Conservation (phyloP, 2,888 invertebrate genomes). For the Sinhomidia bicolor region DNA sequence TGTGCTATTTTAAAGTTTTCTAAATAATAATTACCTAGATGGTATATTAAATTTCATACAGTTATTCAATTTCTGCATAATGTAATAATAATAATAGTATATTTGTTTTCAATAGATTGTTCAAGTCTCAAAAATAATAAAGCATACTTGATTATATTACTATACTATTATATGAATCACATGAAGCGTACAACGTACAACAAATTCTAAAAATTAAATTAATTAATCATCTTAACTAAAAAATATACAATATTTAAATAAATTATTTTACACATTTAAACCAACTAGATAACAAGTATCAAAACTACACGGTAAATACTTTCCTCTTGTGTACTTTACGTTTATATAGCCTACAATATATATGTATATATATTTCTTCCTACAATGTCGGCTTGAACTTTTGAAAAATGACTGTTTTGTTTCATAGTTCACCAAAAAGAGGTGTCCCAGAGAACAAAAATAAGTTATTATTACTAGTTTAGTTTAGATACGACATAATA, state of each 20-base stretch:
- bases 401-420: slow-evolving; percentile 41
- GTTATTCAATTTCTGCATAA: no score
- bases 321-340: slow-evolving; percentile 26
- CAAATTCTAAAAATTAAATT: background rate
- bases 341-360: background rate
- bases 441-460: background rate
- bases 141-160: no score
- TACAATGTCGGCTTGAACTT: background rate
- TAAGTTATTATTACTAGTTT: background rate
- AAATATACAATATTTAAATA: background rate
- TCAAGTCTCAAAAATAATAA: slow-evolving; percentile 47
- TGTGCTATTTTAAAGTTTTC: background rate
- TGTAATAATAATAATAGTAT: background rate
- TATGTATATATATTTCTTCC: background rate
- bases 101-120: slow-evolving; percentile 1
- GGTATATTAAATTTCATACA: no score
- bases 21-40: no score
- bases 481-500: no score
- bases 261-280: slow-evolving; percentile 11
- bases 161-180: slow-evolving; percentile 27
- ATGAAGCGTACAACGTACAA: slow-evolving; percentile 46
- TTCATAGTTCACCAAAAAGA: background rate
- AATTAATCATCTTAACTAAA: background rate
- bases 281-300: background rate
- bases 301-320: slow-evolving; percentile 32